These are phyloP conservation scores for Seira musarum DNA, from an alignment of 2,888 invertebrate genomes.

Conservation along the genomic window DNA sequence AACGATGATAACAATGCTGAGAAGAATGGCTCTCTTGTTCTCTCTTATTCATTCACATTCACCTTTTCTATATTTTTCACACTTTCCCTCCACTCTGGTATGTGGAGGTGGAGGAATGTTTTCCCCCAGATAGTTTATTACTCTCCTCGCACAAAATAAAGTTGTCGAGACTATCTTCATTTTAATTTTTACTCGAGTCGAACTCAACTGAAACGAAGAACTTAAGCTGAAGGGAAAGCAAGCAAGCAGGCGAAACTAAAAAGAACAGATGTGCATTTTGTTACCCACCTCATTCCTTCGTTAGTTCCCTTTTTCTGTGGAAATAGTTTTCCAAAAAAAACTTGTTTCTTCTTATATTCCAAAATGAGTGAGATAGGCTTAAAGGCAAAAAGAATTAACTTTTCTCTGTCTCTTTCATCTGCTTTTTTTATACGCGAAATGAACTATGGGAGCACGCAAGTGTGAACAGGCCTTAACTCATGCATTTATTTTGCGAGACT, in stretches of 20 bases:
- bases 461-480: neutral
- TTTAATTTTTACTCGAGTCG: neutral
- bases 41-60: too few species aligned
- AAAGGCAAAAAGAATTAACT: too few species aligned
- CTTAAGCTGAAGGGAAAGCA: neutral
- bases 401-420: neutral
- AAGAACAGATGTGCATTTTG: neutral
- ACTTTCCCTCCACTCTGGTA: neutral
- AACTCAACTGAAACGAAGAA: neutral
- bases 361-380: too few species aligned
- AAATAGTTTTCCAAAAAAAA: neutral
- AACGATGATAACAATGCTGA: too few species aligned
- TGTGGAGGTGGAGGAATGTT: neutral
- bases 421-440: neutral
- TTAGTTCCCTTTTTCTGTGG: neutral
- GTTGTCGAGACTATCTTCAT: neutral
- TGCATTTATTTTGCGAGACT: neutral
- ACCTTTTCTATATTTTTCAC: too few species aligned
- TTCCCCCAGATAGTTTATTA: conserved; percentile 1
- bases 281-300: conserved; percentile 10
- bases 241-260: neutral
- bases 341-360: too few species aligned
- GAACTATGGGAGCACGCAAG: neutral
- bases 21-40: too few species aligned
- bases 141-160: conserved; percentile 5